Evolutionary conservation across 1,140 invertebrate species (phyloP), one percentile per base, ranked within the genome.

Genomic region (Aphis craccivora): DNA sequence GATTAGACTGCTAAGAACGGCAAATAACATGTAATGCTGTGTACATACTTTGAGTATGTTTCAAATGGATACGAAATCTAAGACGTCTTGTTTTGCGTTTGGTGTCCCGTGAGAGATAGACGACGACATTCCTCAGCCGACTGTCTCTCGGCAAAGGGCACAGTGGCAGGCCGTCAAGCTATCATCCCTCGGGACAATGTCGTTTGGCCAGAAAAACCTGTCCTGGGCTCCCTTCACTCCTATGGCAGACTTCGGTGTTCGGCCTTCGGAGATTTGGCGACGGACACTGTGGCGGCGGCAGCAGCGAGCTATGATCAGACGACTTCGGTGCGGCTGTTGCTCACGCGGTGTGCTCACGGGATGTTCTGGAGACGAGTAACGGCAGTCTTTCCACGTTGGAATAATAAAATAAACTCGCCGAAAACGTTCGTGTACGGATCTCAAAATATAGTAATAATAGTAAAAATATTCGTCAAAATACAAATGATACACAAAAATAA

Each of bases 401-500:
- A 37, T 37, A 23, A 6, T 18, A n/a, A 23, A 18, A n/a, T 18
- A 76, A 51, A 51, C 14, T n/a, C 60, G 30, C 14, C 60, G 18
- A 14, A 76, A n/a, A 3, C 9, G 4, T n/a, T 35, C 14, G 60
- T 18, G 14, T n/a, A n/a, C 30, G 14, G 4, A 76, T 5, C 11
- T 14, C 40, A 23, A 18, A 43, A 22, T 2, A 51, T 25, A 30
- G 35, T 53, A 51, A 20, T 30, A n/a, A 40, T 55, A 55, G 43
- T 67, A 67, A 43, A 90, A 60, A 60, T 43, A 40, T 90, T 51
- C 1, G 81, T 43, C 60, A 91, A 91, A 51, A 83, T n/a, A 76
- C 60, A 76, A 76, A 76, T 81, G 76, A 83, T 92, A 92, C 48
- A 93, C 91, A 86, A 43, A 81, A 93, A 93, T 93, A 93, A 93